Evolutionary conservation across 2,113 vertebrate genomes (phyloP).

Genomic region (Silurus meridionalis): DNA sequence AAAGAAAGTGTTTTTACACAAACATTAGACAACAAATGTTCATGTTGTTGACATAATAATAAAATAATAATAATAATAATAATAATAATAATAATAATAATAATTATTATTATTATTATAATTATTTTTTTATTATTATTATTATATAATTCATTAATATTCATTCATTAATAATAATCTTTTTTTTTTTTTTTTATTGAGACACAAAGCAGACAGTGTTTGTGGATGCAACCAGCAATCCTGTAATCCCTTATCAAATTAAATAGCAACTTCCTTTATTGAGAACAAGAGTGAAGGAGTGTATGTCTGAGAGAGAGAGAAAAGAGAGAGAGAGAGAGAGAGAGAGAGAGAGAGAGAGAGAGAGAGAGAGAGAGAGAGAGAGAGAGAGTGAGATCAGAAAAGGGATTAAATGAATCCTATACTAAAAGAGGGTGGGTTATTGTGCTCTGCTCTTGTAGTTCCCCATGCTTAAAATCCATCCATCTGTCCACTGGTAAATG

Average conservation of each 20-base stretch:
- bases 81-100: neutral
- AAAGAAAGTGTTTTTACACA: neutral
- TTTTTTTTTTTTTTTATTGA: neutral
- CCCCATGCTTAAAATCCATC: conserved; percentile 4
- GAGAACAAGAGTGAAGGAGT: neutral
- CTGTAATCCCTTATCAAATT: conserved; percentile 46
- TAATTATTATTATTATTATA: neutral
- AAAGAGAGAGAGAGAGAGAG: neutral
- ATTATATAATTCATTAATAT: neutral
- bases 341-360: neutral
- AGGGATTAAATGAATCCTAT: neutral
- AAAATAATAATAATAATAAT: neutral
- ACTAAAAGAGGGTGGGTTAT: neutral
- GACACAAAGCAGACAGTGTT: conserved; percentile 2
- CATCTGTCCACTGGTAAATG: conserved; percentile 18
- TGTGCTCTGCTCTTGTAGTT: neutral
- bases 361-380: neutral
- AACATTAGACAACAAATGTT: neutral
- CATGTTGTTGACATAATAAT: neutral
- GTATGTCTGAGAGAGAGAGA: neutral
- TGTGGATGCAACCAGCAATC: conserved; percentile 13
- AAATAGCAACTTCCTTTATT: conserved; percentile 34
- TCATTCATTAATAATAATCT: neutral
- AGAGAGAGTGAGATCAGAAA: neutral
- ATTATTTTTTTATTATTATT: neutral